These are phyloP conservation scores for Carcharodon carcharias DNA, from an alignment of 2,797 vertebrate species.

Conservation along the genomic window DNA sequence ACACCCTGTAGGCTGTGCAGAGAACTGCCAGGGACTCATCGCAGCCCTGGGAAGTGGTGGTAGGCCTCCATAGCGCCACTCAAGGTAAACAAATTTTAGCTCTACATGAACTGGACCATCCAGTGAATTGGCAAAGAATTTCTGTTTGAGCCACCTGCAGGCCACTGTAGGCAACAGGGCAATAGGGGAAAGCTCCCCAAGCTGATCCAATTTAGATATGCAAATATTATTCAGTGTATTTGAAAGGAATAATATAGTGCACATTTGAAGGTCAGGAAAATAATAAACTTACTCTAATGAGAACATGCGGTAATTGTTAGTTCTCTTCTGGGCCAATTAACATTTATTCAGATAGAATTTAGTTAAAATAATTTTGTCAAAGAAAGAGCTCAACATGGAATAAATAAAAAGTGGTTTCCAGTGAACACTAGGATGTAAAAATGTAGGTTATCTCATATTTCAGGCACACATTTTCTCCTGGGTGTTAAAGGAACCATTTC, in stretches of 20 bases:
- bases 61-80: not conserved
- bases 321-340: conserved; percentile 39
- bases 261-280: conserved; percentile 58
- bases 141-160: conserved; percentile 53
- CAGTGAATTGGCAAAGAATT: conserved; percentile 43
- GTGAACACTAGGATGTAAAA: not conserved
- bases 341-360: not conserved
- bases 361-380: not conserved
- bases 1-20: not conserved
- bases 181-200: conserved; percentile 59
- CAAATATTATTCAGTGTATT: conserved; percentile 65
- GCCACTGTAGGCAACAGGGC: conserved; percentile 41
- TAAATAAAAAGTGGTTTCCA: not conserved
- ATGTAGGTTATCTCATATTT: conserved; percentile 34
- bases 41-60: not conserved
- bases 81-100: not conserved
- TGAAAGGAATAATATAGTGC: conserved; percentile 58
- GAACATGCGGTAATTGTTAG: conserved; percentile 52
- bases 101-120: not conserved
- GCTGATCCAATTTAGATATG: conserved; percentile 87
- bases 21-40: not conserved
- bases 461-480: conserved; percentile 16
- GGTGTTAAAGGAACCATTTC: not conserved
- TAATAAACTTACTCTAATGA: conserved; percentile 61
- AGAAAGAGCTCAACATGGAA: not conserved